Evolutionary conservation across 2,797 vertebrate species (phyloP), one percentile per base, ranked within the genome.

Genomic region (Sebastes steindachneri): DNA sequence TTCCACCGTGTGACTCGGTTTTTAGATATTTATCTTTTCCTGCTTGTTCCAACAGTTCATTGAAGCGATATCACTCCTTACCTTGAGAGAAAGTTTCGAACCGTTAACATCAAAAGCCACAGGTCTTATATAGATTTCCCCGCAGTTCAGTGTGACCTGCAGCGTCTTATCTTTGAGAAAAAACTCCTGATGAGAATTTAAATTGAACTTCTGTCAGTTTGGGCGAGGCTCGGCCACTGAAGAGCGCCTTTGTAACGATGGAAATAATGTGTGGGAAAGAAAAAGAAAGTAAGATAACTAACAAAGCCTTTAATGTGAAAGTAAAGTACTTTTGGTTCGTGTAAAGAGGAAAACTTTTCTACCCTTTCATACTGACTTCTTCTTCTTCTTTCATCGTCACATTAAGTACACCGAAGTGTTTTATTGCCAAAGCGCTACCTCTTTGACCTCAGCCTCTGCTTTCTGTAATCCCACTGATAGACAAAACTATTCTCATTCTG

Each of bases 121-220:
- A 14, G 15, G 71, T 75, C 25, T 60, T 9, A 26, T 21, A 14
- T 0, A 68, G 77, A 78, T 65, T 54, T 45, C 63, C 54, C 77
- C 37, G 11, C 28, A 48, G 85, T 71, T 85, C 67, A 4, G 5
- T 19, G 15, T 23, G 70, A 77, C 74, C 62, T 4, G 51, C 45
- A 48, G 17, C 17, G 57, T 65, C 69, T 84, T 58, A 58, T 70
- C 75, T 79, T 37, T 45, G 25, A 3, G 15, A 10, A 63, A 80
- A 45, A 45, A 35, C 59, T 73, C 55, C 51, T 51, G 68, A 72
- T 48, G 33, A 25, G 83, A 80, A 76, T 80, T 75, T 68, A 54
- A 77, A 75, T 53, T 48, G n/a, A 53, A 63, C 81, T 64, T 74
- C 60, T 77, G 73, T 69, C 55, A n/a, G 54, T 31, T 7, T 58